phyloP scores from a whole-genome alignment of 2,113 vertebrate genomes.

The Ciconia stormi region DNA sequence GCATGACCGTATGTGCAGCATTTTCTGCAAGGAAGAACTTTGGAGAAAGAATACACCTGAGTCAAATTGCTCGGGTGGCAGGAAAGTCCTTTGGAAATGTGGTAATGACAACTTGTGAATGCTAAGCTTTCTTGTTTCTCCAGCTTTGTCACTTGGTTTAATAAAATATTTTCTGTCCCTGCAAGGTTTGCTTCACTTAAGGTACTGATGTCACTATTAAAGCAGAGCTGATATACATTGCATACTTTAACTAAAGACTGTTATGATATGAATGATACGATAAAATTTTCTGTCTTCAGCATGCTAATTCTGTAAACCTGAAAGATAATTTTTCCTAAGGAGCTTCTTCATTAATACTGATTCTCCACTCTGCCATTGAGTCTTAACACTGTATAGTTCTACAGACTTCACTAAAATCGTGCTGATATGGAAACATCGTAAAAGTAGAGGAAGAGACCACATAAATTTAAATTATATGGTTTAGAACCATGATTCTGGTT shows the following conservation, averaged over 20 bases:
- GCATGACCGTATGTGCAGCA: too few relatives aligned
- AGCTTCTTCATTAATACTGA: not conserved
- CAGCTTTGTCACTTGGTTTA: not conserved
- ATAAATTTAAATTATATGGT: not conserved
- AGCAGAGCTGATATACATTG: not conserved
- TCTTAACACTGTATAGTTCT: not conserved
- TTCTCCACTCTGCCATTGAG: not conserved
- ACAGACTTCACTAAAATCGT: not conserved
- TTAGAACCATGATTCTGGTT: not conserved
- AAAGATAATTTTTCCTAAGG: not conserved
- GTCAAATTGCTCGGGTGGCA: not conserved
- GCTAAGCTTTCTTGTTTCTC: not conserved
- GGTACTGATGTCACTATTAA: not conserved
- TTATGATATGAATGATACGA: too few relatives aligned
- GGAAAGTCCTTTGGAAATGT: not conserved
- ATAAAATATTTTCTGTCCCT: not conserved
- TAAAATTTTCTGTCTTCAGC: not conserved
- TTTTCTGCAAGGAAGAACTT: not conserved
- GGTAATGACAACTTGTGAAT: not conserved
- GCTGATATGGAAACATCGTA: not conserved
- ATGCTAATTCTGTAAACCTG: not conserved
- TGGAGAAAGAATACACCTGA: not conserved
- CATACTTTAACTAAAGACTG: not conserved
- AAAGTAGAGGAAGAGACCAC: not conserved
- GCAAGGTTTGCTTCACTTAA: not conserved